These are phyloP conservation scores for Drosophila formosana DNA, from an alignment of 2,888 invertebrate species.

Conservation along the genomic window DNA sequence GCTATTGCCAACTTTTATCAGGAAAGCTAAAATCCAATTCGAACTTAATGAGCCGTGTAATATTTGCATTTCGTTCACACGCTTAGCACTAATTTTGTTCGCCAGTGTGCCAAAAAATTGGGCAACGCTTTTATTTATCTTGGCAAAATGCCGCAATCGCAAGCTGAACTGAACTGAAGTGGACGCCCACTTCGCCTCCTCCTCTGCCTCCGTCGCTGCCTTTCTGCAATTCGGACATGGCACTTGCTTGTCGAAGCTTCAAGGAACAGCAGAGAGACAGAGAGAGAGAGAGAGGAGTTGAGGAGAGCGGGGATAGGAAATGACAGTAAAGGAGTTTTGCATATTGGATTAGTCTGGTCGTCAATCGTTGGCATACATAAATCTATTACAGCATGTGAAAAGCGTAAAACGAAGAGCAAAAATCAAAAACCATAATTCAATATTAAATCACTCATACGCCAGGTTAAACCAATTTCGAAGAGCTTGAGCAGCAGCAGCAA, in stretches of 20 bases:
- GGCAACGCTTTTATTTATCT: conserved; percentile 55
- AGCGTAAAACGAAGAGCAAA: conserved; percentile 36
- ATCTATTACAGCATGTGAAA: conserved; percentile 63
- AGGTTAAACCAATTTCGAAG: conserved; percentile 71
- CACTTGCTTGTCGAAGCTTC: conserved; percentile 38
- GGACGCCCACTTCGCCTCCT: not conserved
- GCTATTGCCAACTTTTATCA: conserved; percentile 49
- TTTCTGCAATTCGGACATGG: conserved; percentile 27
- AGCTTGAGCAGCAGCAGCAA: conserved; percentile 18
- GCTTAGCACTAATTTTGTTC: conserved; percentile 65
- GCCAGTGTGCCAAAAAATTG: conserved; percentile 43
- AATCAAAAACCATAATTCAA: conserved; percentile 73
- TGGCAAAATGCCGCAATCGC: conserved; percentile 64
- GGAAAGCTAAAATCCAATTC: conserved; percentile 63
- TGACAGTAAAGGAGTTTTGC: conserved; percentile 37
- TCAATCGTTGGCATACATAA: conserved; percentile 59
- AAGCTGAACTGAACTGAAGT: not conserved
- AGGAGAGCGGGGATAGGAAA: not conserved
- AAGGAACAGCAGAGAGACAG: not conserved
- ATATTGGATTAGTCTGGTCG: conserved; percentile 60
- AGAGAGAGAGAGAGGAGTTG: too few species aligned
- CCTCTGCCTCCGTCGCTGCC: not conserved
- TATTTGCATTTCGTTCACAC: conserved; percentile 78
- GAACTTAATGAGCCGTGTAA: conserved; percentile 74
- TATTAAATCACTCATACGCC: conserved; percentile 79